Evolutionary conservation across 2,888 invertebrate genomes (phyloP).

Genomic region (Drosophila flavopinicola): DNA sequence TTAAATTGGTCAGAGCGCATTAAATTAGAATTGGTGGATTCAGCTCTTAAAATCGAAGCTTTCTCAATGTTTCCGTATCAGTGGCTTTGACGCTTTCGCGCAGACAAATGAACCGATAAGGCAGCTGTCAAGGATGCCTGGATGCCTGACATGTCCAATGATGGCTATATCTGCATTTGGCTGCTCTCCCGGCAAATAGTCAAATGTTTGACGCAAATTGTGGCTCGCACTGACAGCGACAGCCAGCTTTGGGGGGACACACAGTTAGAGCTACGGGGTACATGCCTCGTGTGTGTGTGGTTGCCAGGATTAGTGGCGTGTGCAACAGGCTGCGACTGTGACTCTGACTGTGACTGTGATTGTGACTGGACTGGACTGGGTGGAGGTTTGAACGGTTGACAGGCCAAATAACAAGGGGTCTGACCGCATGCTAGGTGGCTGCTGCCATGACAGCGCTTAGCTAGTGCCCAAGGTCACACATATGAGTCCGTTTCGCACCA

Average conservation of each 20-base stretch:
- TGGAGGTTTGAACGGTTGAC: constrained; percentile 16
- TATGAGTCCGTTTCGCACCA: constrained; percentile 33
- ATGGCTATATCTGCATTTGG: constrained; percentile 3
- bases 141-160: constrained; percentile 6
- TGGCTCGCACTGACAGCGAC: constrained; percentile 26
- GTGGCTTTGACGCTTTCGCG: too few species aligned
- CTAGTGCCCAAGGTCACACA: constrained; percentile 64
- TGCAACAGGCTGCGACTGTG: constrained; percentile 53
- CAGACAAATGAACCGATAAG: background rate
- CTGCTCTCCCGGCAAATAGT: constrained; percentile 6
- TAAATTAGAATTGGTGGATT: too few species aligned
- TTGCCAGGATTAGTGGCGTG: constrained; percentile 51
- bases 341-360: too few species aligned
- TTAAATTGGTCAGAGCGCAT: too few species aligned
- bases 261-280: constrained; percentile 1
- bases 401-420: constrained; percentile 42
- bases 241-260: background rate
- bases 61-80: background rate
- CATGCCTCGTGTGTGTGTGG: constrained; percentile 22
- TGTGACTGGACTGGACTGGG: too few species aligned
- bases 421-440: constrained; percentile 37
- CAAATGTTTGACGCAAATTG: constrained; percentile 22
- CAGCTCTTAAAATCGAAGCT: too few species aligned
- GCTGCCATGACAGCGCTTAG: constrained; percentile 68
- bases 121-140: background rate